These are phyloP conservation scores for Blastobasis lacticolella DNA, from an alignment of 2,888 invertebrate species.

Conservation along the genomic window DNA sequence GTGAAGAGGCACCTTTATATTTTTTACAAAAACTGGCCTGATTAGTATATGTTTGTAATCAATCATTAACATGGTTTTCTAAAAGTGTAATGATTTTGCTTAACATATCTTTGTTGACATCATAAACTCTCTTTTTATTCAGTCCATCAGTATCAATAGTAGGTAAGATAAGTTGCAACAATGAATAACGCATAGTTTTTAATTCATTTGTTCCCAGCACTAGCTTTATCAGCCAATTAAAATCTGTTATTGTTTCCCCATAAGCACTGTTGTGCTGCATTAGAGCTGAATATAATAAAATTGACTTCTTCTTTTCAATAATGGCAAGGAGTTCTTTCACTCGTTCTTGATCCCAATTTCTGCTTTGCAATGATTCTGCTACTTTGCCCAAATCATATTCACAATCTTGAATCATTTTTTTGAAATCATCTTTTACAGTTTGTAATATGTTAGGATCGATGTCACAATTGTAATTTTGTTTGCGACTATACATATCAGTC, in stretches of 20 bases:
- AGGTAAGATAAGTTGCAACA: conserved; percentile 39
- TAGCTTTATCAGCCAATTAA: conserved; percentile 47
- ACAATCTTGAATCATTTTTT: conserved; percentile 24
- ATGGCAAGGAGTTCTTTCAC: conserved; percentile 19
- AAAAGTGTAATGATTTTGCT: conserved; percentile 36
- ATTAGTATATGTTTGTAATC: no score
- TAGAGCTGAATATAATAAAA: conserved; percentile 31
- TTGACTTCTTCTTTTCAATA: conserved; percentile 27
- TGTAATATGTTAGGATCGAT: conserved; percentile 15
- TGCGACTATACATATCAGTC: conserved; percentile 22
- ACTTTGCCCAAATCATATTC: conserved; percentile 28
- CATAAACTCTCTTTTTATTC: conserved; percentile 30
- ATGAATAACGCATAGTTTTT: conserved; percentile 39
- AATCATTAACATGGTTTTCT: conserved; percentile 19
- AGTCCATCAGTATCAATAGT: conserved; percentile 26
- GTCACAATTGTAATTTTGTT: conserved; percentile 2
- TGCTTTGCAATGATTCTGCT: conserved; percentile 18
- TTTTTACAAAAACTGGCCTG: no score
- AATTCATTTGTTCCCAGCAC: conserved; percentile 48
- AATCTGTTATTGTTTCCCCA: conserved; percentile 35
- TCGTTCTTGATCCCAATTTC: conserved; percentile 27
- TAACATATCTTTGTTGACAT: conserved; percentile 42
- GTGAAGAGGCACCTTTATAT: no score
- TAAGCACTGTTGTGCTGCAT: conserved; percentile 31
- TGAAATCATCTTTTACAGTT: conserved; percentile 31